phyloP scores from a whole-genome alignment of 1,140 invertebrate genomes.

The Drosophila varians region DNA sequence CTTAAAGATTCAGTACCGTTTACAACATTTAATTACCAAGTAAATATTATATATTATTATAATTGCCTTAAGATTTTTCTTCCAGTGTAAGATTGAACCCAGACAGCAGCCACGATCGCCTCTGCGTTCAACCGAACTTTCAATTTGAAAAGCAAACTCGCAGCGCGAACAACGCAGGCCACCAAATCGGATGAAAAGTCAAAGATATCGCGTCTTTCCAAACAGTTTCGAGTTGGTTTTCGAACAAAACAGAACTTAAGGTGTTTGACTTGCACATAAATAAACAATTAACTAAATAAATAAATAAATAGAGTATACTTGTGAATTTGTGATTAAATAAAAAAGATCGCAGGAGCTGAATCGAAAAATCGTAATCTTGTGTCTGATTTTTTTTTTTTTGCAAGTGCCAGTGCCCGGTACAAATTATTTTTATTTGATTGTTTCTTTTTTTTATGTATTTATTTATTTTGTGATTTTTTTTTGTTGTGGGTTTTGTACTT shows the following conservation, averaged over 20 bases:
- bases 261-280: neutral
- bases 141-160: constrained; percentile 5
- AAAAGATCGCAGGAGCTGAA: neutral
- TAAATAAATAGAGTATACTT: neutral
- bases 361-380: neutral
- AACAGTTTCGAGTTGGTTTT: neutral
- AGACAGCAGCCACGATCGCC: neutral
- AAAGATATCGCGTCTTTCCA: neutral
- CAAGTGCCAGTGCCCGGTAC: neutral
- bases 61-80: neutral
- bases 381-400: neutral
- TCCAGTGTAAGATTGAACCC: neutral
- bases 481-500: neutral
- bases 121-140: constrained; percentile 2
- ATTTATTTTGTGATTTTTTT: neutral
- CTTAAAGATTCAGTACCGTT: no score
- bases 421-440: neutral
- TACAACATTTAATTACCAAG: no score
- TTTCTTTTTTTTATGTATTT: neutral
- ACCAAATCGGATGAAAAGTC: neutral
- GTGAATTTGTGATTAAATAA: neutral
- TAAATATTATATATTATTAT: no score
- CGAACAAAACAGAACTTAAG: neutral
- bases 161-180: neutral
- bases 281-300: neutral